phyloP scores from a whole-genome alignment of 2,113 vertebrate genomes.

The Apistogramma diplotaenia region DNA sequence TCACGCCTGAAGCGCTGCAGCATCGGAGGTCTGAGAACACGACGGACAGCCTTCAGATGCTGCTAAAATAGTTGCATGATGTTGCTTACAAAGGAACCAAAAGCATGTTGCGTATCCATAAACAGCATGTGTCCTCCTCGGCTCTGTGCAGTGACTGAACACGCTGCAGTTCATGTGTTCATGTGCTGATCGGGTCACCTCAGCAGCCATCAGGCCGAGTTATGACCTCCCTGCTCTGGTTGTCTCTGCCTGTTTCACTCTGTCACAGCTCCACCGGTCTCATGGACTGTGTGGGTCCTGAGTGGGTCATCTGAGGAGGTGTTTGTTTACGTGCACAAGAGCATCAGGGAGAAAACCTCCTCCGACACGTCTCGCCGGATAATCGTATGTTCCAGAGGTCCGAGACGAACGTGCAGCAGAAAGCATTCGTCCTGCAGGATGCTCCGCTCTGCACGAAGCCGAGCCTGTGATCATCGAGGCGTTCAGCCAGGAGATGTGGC shows the following conservation, averaged over 20 bases:
- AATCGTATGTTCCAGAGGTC: neutral
- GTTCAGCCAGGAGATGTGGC: slow-evolving; percentile 6
- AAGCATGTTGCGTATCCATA: too few relatives aligned
- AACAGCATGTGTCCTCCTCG: too few relatives aligned
- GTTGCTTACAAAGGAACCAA: too few relatives aligned
- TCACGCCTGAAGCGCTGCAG: too few relatives aligned
- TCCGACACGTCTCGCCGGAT: neutral
- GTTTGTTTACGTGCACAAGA: neutral
- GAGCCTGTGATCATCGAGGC: neutral
- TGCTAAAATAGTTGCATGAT: too few relatives aligned
- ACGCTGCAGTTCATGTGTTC: neutral
- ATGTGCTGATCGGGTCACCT: neutral
- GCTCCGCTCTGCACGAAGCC: neutral
- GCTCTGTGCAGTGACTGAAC: neutral
- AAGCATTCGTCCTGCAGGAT: neutral
- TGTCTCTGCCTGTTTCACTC: neutral
- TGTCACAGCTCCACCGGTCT: neutral
- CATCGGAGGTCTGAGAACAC: too few relatives aligned
- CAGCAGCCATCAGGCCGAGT: slow-evolving; percentile 15
- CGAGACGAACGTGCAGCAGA: neutral
- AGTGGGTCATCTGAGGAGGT: neutral
- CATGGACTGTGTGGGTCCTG: neutral
- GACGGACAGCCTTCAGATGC: too few relatives aligned
- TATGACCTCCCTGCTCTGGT: neutral
- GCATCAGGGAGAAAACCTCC: neutral